phyloP scores from a whole-genome alignment of 2,113 vertebrate genomes.

The Xiphias gladius region DNA sequence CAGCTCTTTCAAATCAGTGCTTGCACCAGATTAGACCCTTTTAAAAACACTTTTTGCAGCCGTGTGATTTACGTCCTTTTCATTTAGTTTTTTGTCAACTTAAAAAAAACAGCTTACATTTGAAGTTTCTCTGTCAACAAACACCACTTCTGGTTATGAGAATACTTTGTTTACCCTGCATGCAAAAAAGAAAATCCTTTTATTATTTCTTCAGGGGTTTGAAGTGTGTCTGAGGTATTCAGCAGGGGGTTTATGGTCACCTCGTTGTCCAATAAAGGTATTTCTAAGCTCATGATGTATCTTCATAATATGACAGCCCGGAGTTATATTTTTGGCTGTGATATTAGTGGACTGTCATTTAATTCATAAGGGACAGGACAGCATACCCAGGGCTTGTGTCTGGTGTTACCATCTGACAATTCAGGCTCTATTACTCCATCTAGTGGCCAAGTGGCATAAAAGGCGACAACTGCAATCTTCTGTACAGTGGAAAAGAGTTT shows the following conservation, averaged over 20 bases:
- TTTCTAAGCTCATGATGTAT: slow-evolving; percentile 47
- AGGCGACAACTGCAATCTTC: not conserved
- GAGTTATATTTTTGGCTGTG: slow-evolving; percentile 29
- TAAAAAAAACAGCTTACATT: slow-evolving; percentile 41
- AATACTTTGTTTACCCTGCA: slow-evolving; percentile 16
- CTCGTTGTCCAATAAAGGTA: slow-evolving; percentile 35
- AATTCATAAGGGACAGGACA: slow-evolving; percentile 20
- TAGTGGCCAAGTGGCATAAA: slow-evolving; percentile 57
- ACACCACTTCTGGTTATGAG: not conserved
- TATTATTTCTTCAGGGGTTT: slow-evolving; percentile 28
- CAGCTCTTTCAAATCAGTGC: slow-evolving; percentile 59
- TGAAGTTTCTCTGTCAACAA: slow-evolving; percentile 14
- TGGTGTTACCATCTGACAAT: not conserved
- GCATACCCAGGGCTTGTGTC: not conserved
- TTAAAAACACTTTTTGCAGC: slow-evolving; percentile 48
- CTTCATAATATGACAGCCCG: slow-evolving; percentile 41
- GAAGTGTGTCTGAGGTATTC: slow-evolving; percentile 12
- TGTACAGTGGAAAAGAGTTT: fast-evolving
- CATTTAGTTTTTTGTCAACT: slow-evolving; percentile 48
- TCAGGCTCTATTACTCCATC: slow-evolving; percentile 63
- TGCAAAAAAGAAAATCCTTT: slow-evolving; percentile 12
- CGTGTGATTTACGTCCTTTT: slow-evolving; percentile 66
- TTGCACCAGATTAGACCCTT: slow-evolving; percentile 50
- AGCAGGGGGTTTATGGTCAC: slow-evolving; percentile 30
- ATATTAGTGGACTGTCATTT: slow-evolving; percentile 49